Conservation (phyloP, 2,797 vertebrate species). For the Molossus alvarezi region DNA sequence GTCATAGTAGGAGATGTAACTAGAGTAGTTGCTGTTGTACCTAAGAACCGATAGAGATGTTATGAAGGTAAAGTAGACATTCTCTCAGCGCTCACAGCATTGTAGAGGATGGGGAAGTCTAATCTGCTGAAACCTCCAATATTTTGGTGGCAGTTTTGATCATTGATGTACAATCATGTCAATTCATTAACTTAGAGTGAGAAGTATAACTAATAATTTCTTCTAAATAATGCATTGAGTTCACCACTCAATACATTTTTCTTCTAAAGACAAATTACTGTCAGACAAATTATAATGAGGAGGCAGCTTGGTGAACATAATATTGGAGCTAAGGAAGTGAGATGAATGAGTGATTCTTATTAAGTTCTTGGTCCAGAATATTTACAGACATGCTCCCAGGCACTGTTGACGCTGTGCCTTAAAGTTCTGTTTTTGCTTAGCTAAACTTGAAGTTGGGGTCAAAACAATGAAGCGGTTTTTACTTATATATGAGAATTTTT, state of each 20-base stretch:
- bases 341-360: neutral
- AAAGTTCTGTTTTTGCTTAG: slow-evolving; percentile 7
- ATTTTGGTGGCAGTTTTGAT: neutral
- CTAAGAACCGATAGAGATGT: neutral
- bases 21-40: neutral
- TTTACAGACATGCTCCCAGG: neutral
- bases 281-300: slow-evolving; percentile 25
- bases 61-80: neutral
- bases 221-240: neutral
- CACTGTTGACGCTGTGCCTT: neutral
- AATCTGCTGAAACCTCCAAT: neutral
- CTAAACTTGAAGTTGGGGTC: neutral
- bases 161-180: neutral
- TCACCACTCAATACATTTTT: neutral
- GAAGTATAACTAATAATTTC: neutral
- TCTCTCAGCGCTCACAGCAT: neutral
- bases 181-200: slow-evolving; percentile 33
- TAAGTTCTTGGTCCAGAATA: neutral
- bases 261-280: neutral
- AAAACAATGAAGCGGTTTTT: slow-evolving; percentile 1
- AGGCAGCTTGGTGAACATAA: neutral
- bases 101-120: neutral
- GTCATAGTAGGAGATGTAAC: neutral
- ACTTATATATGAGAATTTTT: neutral
- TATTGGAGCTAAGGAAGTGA: slow-evolving; percentile 18